These are phyloP conservation scores for Tipula lateralis DNA, from an alignment of 2,888 invertebrate genomes.

Conservation along the genomic window DNA sequence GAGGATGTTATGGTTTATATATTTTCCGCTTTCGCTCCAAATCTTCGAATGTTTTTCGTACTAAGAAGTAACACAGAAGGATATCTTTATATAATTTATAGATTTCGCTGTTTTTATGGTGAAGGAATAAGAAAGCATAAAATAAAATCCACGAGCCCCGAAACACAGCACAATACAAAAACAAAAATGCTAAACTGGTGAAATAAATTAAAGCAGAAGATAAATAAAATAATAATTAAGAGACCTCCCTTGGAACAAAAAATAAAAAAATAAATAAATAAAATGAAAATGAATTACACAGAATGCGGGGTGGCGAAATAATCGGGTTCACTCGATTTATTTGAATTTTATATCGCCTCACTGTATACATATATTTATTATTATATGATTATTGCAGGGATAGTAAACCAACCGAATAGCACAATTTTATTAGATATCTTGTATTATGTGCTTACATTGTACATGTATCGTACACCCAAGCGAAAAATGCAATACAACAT, in stretches of 20 bases:
- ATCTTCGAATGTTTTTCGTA: neutral
- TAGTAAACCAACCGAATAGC: neutral
- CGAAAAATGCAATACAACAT: neutral
- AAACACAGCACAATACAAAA: too few relatives aligned
- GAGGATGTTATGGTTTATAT: neutral
- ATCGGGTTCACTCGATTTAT: constrained; percentile 4
- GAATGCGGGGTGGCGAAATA: neutral
- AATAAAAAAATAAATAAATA: neutral
- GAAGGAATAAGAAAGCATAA: neutral
- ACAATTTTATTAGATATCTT: neutral
- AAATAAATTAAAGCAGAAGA: constrained; percentile 5
- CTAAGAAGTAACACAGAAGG: neutral
- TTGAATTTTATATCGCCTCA: neutral
- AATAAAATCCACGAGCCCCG: neutral
- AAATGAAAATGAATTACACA: neutral
- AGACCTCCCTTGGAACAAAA: neutral
- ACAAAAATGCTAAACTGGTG: neutral
- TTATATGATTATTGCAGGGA: neutral
- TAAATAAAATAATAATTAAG: constrained; percentile 12
- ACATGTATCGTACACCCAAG: too few relatives aligned
- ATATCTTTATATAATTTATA: neutral
- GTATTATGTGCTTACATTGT: neutral
- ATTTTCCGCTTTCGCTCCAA: neutral
- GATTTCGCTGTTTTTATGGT: neutral
- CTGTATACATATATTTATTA: neutral